Evolutionary conservation across 2,888 invertebrate species (phyloP).

Genomic region (Eilema griseolum): DNA sequence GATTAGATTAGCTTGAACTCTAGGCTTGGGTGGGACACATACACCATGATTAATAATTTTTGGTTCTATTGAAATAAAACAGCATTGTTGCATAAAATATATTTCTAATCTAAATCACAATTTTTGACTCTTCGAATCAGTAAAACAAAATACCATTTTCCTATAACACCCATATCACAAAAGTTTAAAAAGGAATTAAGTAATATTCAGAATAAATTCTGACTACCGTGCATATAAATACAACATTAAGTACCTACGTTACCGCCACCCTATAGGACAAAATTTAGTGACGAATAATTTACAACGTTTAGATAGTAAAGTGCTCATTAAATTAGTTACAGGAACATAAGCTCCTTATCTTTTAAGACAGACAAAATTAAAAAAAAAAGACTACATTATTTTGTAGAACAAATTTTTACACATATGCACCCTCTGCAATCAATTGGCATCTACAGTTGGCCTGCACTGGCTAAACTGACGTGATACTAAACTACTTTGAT

Average conservation of each 20-base stretch:
- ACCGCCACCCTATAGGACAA: conserved; percentile 44
- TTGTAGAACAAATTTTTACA: background rate
- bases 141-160: conserved; percentile 42
- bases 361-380: background rate
- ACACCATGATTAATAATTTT: no score
- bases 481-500: no score
- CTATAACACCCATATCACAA: conserved; percentile 51
- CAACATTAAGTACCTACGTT: conserved; percentile 36
- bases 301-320: background rate
- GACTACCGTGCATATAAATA: conserved; percentile 44
- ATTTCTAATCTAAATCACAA: conserved; percentile 70
- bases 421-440: background rate
- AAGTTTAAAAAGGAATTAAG: conserved; percentile 37
- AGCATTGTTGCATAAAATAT: conserved; percentile 63
- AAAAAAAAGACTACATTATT: background rate
- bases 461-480: no score
- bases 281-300: conserved; percentile 26
- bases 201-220: conserved; percentile 42
- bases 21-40: no score
- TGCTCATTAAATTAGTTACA: background rate
- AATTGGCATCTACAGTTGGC: no score
- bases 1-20: no score
- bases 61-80: conserved; percentile 37
- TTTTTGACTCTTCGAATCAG: conserved; percentile 65
- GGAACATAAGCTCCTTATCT: background rate